A percentile compares a stretch with the other conserved stretches of the same genome.
These are phyloP conservation scores for Syndactyla subalaris DNA, from an alignment of 2,797 vertebrate genomes.

Conservation along the genomic window DNA sequence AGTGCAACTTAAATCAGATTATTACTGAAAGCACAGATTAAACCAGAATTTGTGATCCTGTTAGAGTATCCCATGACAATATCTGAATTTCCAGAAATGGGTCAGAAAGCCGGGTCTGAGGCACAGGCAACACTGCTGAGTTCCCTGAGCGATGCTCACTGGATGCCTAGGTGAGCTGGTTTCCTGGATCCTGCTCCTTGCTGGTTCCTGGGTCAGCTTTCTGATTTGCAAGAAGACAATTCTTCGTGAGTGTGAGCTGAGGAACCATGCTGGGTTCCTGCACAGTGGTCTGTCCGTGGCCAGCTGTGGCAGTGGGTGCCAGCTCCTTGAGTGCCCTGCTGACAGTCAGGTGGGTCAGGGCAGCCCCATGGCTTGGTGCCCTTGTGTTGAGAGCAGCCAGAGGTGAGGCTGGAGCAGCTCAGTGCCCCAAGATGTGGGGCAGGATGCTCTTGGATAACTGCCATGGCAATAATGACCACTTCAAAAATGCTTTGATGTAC, in stretches of 20 bases:
- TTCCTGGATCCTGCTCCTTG: background rate
- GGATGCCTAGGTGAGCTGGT: background rate
- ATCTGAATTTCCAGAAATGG: background rate
- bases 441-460: background rate
- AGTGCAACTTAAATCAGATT: background rate
- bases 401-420: background rate
- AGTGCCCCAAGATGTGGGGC: background rate
- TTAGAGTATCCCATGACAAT: background rate
- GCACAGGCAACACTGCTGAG: fast-evolving
- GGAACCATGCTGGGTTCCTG: background rate
- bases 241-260: background rate
- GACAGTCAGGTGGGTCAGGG: fast-evolving
- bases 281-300: background rate
- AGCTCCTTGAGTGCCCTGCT: background rate
- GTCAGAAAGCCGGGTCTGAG: background rate
- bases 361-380: background rate
- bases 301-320: background rate
- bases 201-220: background rate
- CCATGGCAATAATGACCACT: background rate
- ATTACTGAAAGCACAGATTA: background rate
- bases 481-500: background rate
- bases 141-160: fast-evolving
- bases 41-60: background rate
- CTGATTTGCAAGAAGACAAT: background rate
- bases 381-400: background rate